Percentiles rank a stretch among this genome's conserved stretches.
These are phyloP conservation scores for Ooceraea biroi DNA, from an alignment of 1,140 invertebrate genomes.

Conservation along the genomic window DNA sequence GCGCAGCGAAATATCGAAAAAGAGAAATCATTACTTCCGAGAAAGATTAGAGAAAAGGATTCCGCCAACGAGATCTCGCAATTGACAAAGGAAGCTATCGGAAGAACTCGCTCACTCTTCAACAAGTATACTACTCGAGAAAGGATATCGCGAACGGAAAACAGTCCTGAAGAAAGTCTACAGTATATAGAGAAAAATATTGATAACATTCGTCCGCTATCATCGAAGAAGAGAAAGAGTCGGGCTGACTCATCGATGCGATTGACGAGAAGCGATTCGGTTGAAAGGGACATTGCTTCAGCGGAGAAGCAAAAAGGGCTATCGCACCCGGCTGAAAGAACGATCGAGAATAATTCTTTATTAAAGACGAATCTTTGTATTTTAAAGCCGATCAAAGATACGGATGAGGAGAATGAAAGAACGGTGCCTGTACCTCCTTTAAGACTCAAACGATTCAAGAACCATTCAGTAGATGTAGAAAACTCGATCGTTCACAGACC, in stretches of 20 bases:
- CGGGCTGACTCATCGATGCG: slow-evolving; percentile 13
- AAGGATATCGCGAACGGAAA: background rate
- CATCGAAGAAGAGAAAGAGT: background rate
- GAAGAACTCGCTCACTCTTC: background rate
- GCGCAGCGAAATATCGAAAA: slow-evolving; percentile 44
- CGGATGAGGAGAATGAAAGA: no score
- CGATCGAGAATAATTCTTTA: background rate
- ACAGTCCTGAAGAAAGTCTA: background rate
- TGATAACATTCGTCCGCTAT: background rate
- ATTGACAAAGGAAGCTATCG: background rate
- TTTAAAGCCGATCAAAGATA: background rate
- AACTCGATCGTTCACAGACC: slow-evolving; percentile 22
- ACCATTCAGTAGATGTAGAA: slow-evolving; percentile 5
- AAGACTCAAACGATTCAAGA: background rate
- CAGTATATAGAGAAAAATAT: slow-evolving; percentile 3
- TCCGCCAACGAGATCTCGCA: background rate
- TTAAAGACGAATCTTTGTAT: background rate
- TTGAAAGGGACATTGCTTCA: background rate
- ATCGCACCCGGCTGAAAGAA: background rate
- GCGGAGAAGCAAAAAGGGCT: background rate
- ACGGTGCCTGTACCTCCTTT: no score
- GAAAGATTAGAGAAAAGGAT: background rate
- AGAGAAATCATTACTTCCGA: background rate
- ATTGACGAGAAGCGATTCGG: slow-evolving; percentile 16
- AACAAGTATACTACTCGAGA: background rate